Percentiles rank a stretch among this genome's conserved stretches.
These are phyloP conservation scores for Digitonthophagus gazella DNA, from an alignment of 2,888 invertebrate genomes.

Conservation along the genomic window DNA sequence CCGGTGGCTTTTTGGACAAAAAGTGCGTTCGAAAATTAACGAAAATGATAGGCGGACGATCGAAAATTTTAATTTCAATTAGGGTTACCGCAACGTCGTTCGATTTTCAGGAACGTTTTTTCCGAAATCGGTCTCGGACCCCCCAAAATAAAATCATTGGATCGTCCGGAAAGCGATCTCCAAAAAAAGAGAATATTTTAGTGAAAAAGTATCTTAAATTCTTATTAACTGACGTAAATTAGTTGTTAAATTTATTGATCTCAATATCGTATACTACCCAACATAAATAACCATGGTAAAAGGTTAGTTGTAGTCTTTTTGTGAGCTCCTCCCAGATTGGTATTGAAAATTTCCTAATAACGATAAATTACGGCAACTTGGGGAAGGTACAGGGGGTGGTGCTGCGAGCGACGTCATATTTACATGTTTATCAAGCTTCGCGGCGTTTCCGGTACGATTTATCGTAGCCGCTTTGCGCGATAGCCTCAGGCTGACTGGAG, in stretches of 20 bases:
- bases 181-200: no score
- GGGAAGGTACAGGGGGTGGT: background rate
- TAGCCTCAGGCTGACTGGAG: conserved; percentile 46
- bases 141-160: no score
- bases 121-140: no score
- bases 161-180: no score
- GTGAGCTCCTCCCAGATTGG: background rate
- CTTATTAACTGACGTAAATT: background rate
- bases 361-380: conserved; percentile 8
- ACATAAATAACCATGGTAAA: background rate
- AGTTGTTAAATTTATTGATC: background rate
- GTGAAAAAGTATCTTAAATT: background rate
- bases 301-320: background rate
- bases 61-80: no score
- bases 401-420: conserved; percentile 35
- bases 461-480: conserved; percentile 43
- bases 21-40: no score
- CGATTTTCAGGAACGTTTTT: no score
- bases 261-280: background rate
- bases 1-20: no score
- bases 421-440: conserved; percentile 48
- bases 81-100: no score
- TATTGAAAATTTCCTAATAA: conserved; percentile 7
- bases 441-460: conserved; percentile 43
- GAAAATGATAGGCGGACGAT: no score